Conservation (phyloP, 2,888 invertebrate species). For the Dione vanillae region DNA sequence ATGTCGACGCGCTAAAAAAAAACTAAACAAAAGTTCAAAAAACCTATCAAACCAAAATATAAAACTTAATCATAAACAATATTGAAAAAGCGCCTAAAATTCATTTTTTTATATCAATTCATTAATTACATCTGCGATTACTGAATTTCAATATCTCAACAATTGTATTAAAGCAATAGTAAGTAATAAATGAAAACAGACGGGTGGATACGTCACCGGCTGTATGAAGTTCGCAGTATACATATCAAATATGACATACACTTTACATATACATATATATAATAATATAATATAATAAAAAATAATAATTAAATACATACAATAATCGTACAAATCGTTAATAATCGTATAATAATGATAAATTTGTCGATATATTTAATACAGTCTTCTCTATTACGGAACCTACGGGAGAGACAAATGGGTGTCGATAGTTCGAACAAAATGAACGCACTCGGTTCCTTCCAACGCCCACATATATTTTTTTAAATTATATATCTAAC, state of each 20-base stretch:
- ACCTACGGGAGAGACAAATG: constrained; percentile 36
- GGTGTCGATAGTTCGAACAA: constrained; percentile 25
- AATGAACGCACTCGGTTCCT: constrained; percentile 31
- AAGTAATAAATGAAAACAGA: constrained; percentile 21
- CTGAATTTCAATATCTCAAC: constrained; percentile 29
- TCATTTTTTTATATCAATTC: constrained; percentile 65
- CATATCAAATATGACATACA: constrained; percentile 12
- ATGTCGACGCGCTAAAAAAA: constrained; percentile 50
- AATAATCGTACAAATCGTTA: constrained; percentile 29
- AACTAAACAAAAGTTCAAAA: constrained; percentile 43
- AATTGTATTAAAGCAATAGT: constrained; percentile 11
- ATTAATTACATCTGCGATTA: constrained; percentile 46
- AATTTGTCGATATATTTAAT: constrained; percentile 44
- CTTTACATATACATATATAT: constrained; percentile 15
- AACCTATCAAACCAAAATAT: constrained; percentile 51
- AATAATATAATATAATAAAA: not conserved
- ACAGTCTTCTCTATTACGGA: constrained; percentile 48
- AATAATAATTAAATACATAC: not conserved
- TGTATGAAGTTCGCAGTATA: constrained; percentile 9
- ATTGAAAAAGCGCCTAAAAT: constrained; percentile 62
- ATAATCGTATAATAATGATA: constrained; percentile 32
- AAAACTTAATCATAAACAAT: constrained; percentile 64
- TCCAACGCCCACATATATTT: constrained; percentile 57
- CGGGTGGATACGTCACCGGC: constrained; percentile 11
- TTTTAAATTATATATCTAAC: constrained; percentile 70